Evolutionary conservation across 2,888 invertebrate genomes (phyloP).

Genomic region (Leptothorax acervorum): DNA sequence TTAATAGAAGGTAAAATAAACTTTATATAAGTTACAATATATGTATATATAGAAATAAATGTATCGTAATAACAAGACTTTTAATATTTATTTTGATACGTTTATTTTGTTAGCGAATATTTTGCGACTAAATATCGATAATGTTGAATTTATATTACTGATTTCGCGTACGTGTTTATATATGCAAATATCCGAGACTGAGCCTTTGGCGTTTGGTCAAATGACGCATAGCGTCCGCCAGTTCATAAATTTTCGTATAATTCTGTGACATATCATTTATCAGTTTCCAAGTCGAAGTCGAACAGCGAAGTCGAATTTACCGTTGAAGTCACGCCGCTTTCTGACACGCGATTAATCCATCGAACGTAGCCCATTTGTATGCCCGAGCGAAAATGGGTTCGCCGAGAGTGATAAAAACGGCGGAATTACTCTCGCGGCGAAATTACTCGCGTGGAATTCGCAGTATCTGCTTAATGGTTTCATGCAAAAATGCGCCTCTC

Average conservation of each 20-base stretch:
- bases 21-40: background rate
- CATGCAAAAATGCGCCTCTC: constrained; percentile 45
- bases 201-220: constrained; percentile 14
- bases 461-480: constrained; percentile 54
- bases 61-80: background rate
- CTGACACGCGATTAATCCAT: constrained; percentile 57
- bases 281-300: constrained; percentile 45
- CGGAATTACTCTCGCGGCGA: constrained; percentile 47
- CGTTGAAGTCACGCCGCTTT: constrained; percentile 49
- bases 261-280: constrained; percentile 51
- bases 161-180: background rate
- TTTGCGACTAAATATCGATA: background rate
- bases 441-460: constrained; percentile 53
- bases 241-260: constrained; percentile 53
- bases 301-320: constrained; percentile 48
- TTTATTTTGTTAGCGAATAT: background rate
- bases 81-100: background rate
- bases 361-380: constrained; percentile 55
- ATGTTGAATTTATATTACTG: constrained; percentile 5
- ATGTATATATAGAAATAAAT: background rate
- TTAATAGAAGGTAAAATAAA: background rate
- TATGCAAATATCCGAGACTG: constrained; percentile 18
- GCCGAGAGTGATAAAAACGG: constrained; percentile 54
- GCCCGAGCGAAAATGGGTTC: constrained; percentile 50
- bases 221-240: constrained; percentile 10